Base-by-base conservation (phyloP, 2,113 vertebrate species). In the Platichthys stellatus region DNA sequence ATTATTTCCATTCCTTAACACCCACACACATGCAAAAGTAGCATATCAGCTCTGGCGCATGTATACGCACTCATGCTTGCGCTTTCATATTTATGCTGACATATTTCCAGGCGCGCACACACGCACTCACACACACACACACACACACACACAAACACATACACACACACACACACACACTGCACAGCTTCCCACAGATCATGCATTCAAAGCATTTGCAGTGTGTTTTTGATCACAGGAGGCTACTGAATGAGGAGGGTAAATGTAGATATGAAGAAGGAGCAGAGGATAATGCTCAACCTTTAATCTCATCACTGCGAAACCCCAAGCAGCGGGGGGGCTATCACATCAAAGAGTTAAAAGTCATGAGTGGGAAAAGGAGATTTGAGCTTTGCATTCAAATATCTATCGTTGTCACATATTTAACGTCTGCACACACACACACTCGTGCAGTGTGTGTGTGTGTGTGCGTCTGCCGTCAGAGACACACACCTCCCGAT, bases 401-500 rank as follows among this genome's bases (percentile, higher is more conserved):
- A n/a, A 54, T 54, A 72, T 88, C 56, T 69, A 38, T 73, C 0
- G 0, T 31, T 80, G 63, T 72, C 68, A 59, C 74, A 66, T 31
- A 76, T 64, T 38, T 64, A 31, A 79, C 70, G 69, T 70, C 54
- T 47, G 3, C 24, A 21, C 31, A 62, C 53, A 75, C 60, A 40
- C 20, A 62, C 53, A 80, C 63, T 58, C n/a, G 28, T 28, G 63
- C 11, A 11, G 60, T 53, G 70, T 28, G 26, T 28, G 26, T 28
- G 26, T 17, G 47, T 18, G 47, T 17, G 47, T 43, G 40, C 12
- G 10, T 54, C 0, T 63, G 79, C 43, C 69, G 63, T 35, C 56
- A 75, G 66, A 81, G 57, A 69, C 43, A 47, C 88, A 69, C 73
- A 92, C 80, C 87, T 86, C 80, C 76, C 77, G 95, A 95, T 96